Base-by-base conservation (phyloP, 1,140 invertebrate genomes). In the Oscheius sp. region DNA sequence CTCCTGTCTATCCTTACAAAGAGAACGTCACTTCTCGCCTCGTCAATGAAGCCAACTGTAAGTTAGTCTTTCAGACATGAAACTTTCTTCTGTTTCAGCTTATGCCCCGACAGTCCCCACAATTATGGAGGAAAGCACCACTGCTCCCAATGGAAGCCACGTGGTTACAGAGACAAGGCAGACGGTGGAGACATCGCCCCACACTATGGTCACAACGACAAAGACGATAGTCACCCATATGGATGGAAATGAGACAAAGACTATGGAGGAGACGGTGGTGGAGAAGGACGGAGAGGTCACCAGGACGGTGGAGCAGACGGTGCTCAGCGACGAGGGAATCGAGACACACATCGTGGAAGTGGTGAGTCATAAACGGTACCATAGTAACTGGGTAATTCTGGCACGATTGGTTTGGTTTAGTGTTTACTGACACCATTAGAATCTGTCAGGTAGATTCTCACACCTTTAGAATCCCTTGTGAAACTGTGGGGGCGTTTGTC, bases 211-310 rank as follows among this genome's bases (percentile, higher is more conserved):
- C 31, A 70, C 68, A 4, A 71, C 69, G 28, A 71, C 69, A 1
- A 59, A 36, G 2, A 71, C 69, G 7, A 52, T 71, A 13, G 69
- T 71, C 35, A 71, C 59, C 23, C 69, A 71, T 61, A 35, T 58
- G 18, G 69, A 71, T 23, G 69, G 59, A 2, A 31, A 62, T 15
- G 63, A 73, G 55, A 49, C 71, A 20, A 55, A 66, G 26, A 65
- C 62, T 3, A 73, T 73, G 62, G 71, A 73, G 32, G 71, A 73
- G 29, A 73, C 71, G 4, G 71, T 73, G 13, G 52, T 73, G 20
- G 71, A 71, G n/a, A 71, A 55, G 7, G 69, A 64, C 18, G 69
- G 69, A 31, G 69, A 71, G 59, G 61, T 64, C 29, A 58, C 58
- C 1, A 46, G 34, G 58, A 71, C 69, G 13, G 62, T 71, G 1